phyloP scores from a whole-genome alignment of 2,888 invertebrate genomes.

The Parascotia fuliginaria region DNA sequence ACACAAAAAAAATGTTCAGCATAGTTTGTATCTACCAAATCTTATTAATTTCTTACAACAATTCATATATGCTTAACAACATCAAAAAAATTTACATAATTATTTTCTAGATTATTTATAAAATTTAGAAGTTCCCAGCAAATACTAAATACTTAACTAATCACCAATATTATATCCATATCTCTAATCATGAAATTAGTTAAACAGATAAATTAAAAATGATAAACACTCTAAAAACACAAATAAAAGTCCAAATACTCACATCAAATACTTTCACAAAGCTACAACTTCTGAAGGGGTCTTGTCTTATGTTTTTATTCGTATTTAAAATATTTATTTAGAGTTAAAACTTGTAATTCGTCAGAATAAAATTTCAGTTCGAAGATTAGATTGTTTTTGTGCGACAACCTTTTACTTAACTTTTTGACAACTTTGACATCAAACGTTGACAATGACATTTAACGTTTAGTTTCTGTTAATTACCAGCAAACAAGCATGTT shows the following conservation, averaged over 20 bases:
- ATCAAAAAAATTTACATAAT: too few relatives aligned
- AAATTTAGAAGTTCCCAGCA: too few relatives aligned
- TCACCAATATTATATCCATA: too few relatives aligned
- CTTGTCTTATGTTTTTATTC: not conserved
- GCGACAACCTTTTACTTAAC: slow-evolving; percentile 31
- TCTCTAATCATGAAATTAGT: not conserved
- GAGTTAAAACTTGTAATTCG: slow-evolving; percentile 18
- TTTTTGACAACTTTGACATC: slow-evolving; percentile 32
- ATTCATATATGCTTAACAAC: too few relatives aligned
- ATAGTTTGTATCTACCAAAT: too few relatives aligned
- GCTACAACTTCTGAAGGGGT: not conserved
- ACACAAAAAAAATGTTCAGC: too few relatives aligned
- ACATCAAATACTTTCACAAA: slow-evolving; percentile 27
- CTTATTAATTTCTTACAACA: too few relatives aligned
- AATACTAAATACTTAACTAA: too few relatives aligned
- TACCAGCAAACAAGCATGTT: too few relatives aligned
- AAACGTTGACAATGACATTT: too few relatives aligned
- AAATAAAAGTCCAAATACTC: slow-evolving; percentile 15
- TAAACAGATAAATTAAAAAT: slow-evolving; percentile 11
- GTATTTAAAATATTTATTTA: not conserved
- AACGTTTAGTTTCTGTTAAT: too few relatives aligned
- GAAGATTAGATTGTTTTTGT: slow-evolving; percentile 27
- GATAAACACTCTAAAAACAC: slow-evolving; percentile 3
- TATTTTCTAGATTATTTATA: too few relatives aligned
- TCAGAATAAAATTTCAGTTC: slow-evolving; percentile 14